These are phyloP conservation scores for Macroglossus sobrinus DNA, from an alignment of 2,113 vertebrate genomes.

Conservation along the genomic window DNA sequence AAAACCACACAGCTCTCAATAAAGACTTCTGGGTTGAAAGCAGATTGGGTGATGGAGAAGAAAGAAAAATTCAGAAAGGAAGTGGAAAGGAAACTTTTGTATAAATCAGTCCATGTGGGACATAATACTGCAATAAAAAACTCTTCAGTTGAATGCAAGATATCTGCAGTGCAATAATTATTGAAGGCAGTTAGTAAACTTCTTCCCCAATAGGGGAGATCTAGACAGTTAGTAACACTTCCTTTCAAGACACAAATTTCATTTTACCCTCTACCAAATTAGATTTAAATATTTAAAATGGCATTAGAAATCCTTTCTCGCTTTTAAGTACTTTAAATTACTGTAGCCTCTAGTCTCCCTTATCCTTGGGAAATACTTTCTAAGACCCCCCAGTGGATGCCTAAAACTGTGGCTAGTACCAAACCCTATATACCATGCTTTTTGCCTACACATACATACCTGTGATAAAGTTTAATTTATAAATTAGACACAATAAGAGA, in stretches of 20 bases:
- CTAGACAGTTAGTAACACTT: not conserved
- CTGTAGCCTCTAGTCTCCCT: not conserved
- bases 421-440: not conserved
- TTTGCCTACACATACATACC: not conserved
- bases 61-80: not conserved
- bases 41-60: not conserved
- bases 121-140: not conserved
- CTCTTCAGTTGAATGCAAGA: not conserved
- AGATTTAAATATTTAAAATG: slow-evolving; percentile 19
- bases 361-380: not conserved
- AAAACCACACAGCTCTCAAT: not conserved
- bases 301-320: not conserved
- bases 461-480: not conserved
- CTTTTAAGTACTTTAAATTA: not conserved
- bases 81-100: not conserved
- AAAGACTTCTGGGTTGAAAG: not conserved
- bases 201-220: not conserved
- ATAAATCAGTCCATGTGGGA: not conserved
- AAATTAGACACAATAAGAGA: not conserved
- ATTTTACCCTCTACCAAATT: not conserved
- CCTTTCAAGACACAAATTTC: not conserved
- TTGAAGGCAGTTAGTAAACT: not conserved
- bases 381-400: not conserved
- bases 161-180: not conserved
- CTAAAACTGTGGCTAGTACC: not conserved